A percentile compares a stretch with the other conserved stretches of the same genome.
Evolutionary conservation across 1,140 invertebrate species (phyloP).

Genomic region (Caenorhabditis inopinata): DNA sequence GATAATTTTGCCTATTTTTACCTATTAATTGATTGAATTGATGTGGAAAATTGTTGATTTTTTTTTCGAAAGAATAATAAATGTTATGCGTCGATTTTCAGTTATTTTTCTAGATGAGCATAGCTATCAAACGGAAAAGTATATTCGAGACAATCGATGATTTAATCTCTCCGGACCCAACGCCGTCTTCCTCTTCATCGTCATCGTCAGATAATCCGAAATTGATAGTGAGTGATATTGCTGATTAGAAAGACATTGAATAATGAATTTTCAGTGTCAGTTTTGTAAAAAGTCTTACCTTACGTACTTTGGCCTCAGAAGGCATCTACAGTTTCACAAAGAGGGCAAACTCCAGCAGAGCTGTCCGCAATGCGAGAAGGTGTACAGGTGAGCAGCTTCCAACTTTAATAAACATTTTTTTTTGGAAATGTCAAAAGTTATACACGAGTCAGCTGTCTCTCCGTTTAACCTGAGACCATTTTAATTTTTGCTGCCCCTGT

Average conservation of each 20-base stretch:
- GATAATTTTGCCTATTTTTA: too few species aligned
- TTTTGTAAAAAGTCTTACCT: background rate
- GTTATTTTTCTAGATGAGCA: background rate
- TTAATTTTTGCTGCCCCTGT: too few species aligned
- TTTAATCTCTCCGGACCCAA: background rate
- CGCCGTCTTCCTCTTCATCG: background rate
- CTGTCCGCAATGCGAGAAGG: slow-evolving; percentile 1
- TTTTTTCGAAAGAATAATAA: too few species aligned
- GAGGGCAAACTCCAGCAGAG: slow-evolving; percentile 2
- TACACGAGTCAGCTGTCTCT: background rate
- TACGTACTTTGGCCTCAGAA: background rate
- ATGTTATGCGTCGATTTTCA: too few species aligned
- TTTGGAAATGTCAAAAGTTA: background rate
- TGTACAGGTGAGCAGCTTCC: background rate
- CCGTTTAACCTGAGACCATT: too few species aligned
- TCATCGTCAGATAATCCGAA: background rate
- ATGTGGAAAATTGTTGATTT: too few species aligned
- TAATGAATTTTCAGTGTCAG: background rate
- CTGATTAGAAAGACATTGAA: too few species aligned
- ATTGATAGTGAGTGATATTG: background rate
- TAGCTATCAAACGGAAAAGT: background rate
- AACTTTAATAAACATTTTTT: background rate
- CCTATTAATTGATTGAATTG: too few species aligned
- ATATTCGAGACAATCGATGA: slow-evolving; percentile 5
- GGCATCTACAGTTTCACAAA: slow-evolving; percentile 13